Conservation (phyloP, 2,113 vertebrate species). For the Peucedramus taeniatus region DNA sequence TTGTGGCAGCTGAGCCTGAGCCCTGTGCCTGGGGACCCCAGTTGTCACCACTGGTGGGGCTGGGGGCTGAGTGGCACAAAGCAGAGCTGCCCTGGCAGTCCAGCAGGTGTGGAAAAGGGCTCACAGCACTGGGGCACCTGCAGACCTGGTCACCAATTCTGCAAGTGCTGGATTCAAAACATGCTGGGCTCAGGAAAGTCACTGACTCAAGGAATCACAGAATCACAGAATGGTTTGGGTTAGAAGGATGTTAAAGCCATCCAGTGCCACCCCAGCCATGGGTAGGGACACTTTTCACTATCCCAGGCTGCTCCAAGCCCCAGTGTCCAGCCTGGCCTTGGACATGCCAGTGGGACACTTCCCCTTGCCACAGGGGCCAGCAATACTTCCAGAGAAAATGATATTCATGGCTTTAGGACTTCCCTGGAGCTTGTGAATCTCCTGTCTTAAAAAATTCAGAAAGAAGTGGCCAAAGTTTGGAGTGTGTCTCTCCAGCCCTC, state of each 20-base stretch:
- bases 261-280: neutral
- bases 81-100: neutral
- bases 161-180: neutral
- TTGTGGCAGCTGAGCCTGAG: neutral
- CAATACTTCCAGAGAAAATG: neutral
- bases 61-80: neutral
- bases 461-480: neutral
- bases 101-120: neutral
- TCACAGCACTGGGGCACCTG: neutral
- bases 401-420: neutral
- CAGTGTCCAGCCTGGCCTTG: neutral
- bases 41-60: rapidly evolving
- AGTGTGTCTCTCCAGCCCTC: neutral
- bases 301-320: neutral
- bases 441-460: neutral
- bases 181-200: neutral
- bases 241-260: neutral
- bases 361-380: too few species aligned
- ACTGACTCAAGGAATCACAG: neutral
- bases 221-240: neutral
- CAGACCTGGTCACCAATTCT: neutral
- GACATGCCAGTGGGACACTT: neutral
- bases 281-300: neutral
- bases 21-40: rapidly evolving
- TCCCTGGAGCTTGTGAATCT: neutral